Conservation (phyloP, 1,140 invertebrate species). For the Lordiphosa mommai region DNA sequence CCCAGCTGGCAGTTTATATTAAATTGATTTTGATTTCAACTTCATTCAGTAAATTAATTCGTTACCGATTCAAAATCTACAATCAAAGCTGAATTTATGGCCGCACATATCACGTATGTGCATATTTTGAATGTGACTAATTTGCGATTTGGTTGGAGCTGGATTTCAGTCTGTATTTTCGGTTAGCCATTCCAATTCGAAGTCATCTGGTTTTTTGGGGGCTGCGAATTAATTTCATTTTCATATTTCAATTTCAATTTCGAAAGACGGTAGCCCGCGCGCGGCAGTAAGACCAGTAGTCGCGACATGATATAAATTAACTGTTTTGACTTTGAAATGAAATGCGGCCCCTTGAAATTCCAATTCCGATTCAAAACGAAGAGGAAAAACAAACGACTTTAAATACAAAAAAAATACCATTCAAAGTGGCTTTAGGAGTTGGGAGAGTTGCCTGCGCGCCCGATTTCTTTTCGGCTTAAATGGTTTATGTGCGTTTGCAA, state of each 20-base stretch:
- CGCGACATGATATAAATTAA: conserved; percentile 80
- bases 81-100: conserved; percentile 57
- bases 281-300: conserved; percentile 79
- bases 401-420: conserved; percentile 57
- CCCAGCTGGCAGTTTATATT: neutral
- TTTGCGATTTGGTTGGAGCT: conserved; percentile 32
- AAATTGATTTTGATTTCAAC: conserved; percentile 31
- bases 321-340: conserved; percentile 79
- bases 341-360: conserved; percentile 74
- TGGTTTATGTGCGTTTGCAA: conserved; percentile 75
- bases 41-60: conserved; percentile 57
- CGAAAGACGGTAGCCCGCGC: conserved; percentile 49
- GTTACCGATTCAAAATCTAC: conserved; percentile 34
- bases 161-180: conserved; percentile 32
- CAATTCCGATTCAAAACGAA: conserved; percentile 36
- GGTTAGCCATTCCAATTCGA: conserved; percentile 23
- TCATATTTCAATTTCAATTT: conserved; percentile 77
- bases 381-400: conserved; percentile 19
- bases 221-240: conserved; percentile 71
- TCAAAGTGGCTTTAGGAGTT: conserved; percentile 65
- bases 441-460: conserved; percentile 42
- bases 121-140: conserved; percentile 67
- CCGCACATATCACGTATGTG: conserved; percentile 55
- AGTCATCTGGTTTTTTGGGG: conserved; percentile 22
- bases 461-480: conserved; percentile 77